Percentiles rank a stretch among this genome's conserved stretches.
Evolutionary conservation across 2,888 invertebrate species (phyloP).

Genomic region (Onthophagus sagittarius): DNA sequence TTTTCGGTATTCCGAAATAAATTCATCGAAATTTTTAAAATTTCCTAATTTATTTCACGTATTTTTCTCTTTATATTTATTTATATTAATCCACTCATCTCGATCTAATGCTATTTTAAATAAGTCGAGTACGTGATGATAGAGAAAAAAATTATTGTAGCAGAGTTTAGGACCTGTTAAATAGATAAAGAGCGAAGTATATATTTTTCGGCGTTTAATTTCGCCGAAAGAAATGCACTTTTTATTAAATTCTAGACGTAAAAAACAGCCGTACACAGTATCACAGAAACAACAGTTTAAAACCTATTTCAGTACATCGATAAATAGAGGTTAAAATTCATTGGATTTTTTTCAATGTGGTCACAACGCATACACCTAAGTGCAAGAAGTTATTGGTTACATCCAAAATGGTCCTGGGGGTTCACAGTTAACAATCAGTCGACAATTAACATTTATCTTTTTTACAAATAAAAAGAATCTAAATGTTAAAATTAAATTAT

Average conservation of each 20-base stretch:
- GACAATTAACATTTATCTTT: neutral
- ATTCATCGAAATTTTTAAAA: neutral
- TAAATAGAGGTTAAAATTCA: neutral
- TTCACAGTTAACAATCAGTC: constrained; percentile 6
- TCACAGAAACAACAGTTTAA: constrained; percentile 8
- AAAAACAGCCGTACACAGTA: constrained; percentile 6
- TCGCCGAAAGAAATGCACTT: neutral
- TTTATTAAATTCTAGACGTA: neutral
- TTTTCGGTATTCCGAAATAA: neutral
- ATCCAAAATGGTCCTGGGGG: neutral
- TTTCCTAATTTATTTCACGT: no score
- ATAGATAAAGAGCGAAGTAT: neutral
- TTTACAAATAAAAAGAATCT: constrained; percentile 2
- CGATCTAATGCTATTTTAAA: no score
- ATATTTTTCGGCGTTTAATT: neutral
- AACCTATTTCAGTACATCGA: constrained; percentile 4
- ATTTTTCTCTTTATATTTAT: neutral
- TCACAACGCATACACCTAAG: neutral
- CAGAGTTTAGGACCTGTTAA: neutral
- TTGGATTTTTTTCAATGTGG: neutral
- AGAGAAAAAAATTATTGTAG: neutral
- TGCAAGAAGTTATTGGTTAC: neutral
- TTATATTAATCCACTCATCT: neutral
- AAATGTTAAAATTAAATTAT: neutral
- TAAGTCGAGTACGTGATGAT: neutral